A percentile compares a stretch with the other conserved stretches of the same genome.
Evolutionary conservation across 2,888 invertebrate species (phyloP).

Genomic region (Fabriciana adippe): DNA sequence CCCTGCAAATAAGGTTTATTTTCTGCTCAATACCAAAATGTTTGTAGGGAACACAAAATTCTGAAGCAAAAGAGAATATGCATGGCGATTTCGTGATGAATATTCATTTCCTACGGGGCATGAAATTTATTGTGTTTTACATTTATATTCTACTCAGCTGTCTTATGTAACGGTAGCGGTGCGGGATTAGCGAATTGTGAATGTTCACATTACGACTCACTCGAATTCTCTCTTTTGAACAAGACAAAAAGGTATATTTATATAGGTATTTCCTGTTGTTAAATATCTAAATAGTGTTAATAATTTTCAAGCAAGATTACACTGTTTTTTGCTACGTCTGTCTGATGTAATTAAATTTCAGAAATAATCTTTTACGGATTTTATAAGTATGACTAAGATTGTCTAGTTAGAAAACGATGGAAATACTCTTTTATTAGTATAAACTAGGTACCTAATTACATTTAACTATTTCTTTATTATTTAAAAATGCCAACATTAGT

Average conservation of each 20-base stretch:
- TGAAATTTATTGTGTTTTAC: slow-evolving; percentile 83
- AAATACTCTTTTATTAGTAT: too few species aligned
- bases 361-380: too few species aligned
- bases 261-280: not conserved
- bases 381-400: too few species aligned
- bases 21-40: slow-evolving; percentile 49
- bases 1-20: slow-evolving; percentile 62
- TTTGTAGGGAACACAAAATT: slow-evolving; percentile 70
- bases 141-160: slow-evolving; percentile 82
- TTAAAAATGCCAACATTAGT: too few species aligned
- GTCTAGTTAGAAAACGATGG: too few species aligned
- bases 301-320: too few species aligned
- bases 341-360: too few species aligned
- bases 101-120: slow-evolving; percentile 83
- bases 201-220: slow-evolving; percentile 73
- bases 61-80: slow-evolving; percentile 80
- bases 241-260: slow-evolving; percentile 10
- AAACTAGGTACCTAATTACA: too few species aligned
- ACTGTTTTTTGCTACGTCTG: too few species aligned
- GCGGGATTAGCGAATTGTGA: slow-evolving; percentile 81
- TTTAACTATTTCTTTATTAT: too few species aligned
- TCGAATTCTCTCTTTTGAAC: slow-evolving; percentile 36
- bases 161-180: slow-evolving; percentile 82
- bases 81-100: slow-evolving; percentile 83
- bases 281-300: too few species aligned